phyloP scores from a whole-genome alignment of 1,140 invertebrate species.

The Drosophila varians region DNA sequence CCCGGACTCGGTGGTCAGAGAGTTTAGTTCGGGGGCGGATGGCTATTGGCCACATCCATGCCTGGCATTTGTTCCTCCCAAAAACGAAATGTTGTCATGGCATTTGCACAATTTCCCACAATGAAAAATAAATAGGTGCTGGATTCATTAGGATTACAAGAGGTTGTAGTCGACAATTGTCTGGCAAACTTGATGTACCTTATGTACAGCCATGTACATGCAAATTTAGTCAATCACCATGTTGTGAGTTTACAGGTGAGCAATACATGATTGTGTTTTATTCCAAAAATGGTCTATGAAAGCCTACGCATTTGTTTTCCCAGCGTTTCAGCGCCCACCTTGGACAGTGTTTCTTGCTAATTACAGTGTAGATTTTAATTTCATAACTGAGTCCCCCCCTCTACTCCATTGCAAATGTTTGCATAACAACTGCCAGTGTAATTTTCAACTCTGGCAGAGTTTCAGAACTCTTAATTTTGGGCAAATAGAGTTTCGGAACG shows the following conservation, averaged over 20 bases:
- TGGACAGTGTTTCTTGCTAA: conserved; percentile 48
- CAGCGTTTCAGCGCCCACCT: conserved; percentile 45
- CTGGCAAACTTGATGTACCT: conserved; percentile 14
- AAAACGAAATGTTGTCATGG: conserved; percentile 74
- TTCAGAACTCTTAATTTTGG: conserved; percentile 41
- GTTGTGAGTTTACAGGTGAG: neutral
- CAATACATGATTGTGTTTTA: neutral
- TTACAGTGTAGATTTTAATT: conserved; percentile 32
- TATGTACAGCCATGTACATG: conserved; percentile 5
- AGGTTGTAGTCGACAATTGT: conserved; percentile 47
- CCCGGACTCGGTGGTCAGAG: conserved; percentile 15
- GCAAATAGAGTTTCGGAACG: conserved; percentile 53
- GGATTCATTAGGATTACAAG: conserved; percentile 80
- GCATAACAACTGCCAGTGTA: conserved; percentile 39
- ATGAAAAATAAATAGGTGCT: conserved; percentile 81
- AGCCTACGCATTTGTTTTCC: conserved; percentile 31
- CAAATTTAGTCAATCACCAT: conserved; percentile 1
- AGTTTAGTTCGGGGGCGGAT: conserved; percentile 1
- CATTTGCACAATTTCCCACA: conserved; percentile 80
- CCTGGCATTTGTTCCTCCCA: conserved; percentile 24
- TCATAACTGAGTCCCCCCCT: conserved; percentile 3
- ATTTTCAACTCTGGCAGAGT: conserved; percentile 17
- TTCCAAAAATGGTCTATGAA: neutral
- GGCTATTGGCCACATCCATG: conserved; percentile 2
- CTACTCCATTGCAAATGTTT: conserved; percentile 41